A percentile compares a stretch with the other conserved stretches of the same genome.
phyloP scores from a whole-genome alignment of 2,888 invertebrate genomes.

The Electrophaes corylata region DNA sequence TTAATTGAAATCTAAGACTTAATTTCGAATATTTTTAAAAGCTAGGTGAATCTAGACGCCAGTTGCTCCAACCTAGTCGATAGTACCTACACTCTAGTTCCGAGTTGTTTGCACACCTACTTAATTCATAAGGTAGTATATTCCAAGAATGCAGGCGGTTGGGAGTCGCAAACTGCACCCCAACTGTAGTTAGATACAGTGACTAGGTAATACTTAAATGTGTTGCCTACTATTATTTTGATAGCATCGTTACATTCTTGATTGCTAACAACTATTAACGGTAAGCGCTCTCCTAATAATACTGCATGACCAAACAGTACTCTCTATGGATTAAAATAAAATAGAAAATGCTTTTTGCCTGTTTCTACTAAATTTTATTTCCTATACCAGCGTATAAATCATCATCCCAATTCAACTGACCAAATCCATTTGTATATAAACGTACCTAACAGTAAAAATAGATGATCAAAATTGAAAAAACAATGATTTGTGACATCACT shows the following conservation, averaged over 20 bases:
- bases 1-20: too few species aligned
- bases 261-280: slow-evolving; percentile 5
- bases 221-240: slow-evolving; percentile 16
- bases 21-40: too few species aligned
- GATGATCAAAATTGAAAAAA: neutral
- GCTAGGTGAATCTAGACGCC: too few species aligned
- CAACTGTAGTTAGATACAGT: neutral
- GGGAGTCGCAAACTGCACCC: neutral
- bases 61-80: too few species aligned
- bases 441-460: neutral
- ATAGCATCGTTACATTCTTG: slow-evolving; percentile 16
- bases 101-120: neutral
- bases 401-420: neutral
- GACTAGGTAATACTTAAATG: neutral
- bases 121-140: neutral
- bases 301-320: too few species aligned
- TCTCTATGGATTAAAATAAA: too few species aligned
- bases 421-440: neutral
- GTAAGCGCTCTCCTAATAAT: slow-evolving; percentile 3
- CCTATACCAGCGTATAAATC: neutral
- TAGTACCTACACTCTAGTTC: neutral
- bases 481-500: slow-evolving; percentile 1
- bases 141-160: neutral
- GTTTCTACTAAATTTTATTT: neutral
- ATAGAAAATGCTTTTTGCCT: neutral